These are phyloP conservation scores for Drosophila equinoxialis DNA, from an alignment of 1,140 invertebrate species.

Conservation along the genomic window DNA sequence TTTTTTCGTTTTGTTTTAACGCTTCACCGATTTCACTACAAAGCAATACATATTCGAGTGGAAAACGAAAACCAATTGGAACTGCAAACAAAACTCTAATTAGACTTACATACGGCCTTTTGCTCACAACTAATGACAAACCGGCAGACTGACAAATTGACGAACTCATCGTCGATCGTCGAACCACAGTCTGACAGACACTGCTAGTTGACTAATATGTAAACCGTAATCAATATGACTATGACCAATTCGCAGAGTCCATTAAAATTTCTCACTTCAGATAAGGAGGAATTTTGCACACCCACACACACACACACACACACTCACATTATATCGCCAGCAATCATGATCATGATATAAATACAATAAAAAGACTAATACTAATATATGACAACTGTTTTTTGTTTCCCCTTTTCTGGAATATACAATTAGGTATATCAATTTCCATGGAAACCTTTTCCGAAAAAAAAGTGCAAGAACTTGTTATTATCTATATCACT, in stretches of 20 bases:
- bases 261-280: neutral
- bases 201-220: constrained; percentile 29
- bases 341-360: neutral
- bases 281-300: neutral
- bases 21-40: constrained; percentile 46
- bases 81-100: constrained; percentile 59
- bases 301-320: constrained; percentile 13
- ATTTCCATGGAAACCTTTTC: neutral
- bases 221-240: constrained; percentile 11
- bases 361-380: constrained; percentile 6
- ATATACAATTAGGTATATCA: neutral
- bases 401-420: neutral
- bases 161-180: constrained; percentile 21
- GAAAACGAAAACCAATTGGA: constrained; percentile 51
- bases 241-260: neutral
- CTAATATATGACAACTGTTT: constrained; percentile 40
- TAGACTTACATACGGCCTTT: constrained; percentile 44
- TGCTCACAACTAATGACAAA: constrained; percentile 24
- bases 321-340: neutral
- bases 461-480: neutral
- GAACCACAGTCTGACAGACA: constrained; percentile 5
- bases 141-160: constrained; percentile 10
- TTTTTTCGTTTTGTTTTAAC: constrained; percentile 29
- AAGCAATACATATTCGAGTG: constrained; percentile 17
- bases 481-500: neutral